Conservation (phyloP, 2,797 vertebrate species). For the Lepilemur ruficaudatus region DNA sequence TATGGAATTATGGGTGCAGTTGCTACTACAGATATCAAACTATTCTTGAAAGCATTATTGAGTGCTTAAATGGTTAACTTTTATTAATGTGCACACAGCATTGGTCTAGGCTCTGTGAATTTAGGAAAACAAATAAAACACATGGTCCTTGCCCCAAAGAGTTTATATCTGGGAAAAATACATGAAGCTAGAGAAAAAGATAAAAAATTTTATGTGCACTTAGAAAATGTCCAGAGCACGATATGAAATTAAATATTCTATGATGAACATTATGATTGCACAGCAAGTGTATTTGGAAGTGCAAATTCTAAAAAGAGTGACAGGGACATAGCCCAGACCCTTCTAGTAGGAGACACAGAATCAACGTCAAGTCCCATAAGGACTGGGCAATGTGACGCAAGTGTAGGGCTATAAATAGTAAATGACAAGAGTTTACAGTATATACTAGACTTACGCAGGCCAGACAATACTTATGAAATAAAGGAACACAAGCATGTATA, state of each 20-base stretch:
- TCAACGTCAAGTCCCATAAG: background rate
- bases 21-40: background rate
- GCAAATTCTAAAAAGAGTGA: background rate
- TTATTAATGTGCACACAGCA: background rate
- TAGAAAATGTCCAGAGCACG: background rate
- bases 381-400: background rate
- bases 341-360: background rate
- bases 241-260: background rate
- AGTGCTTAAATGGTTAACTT: background rate
- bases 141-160: background rate
- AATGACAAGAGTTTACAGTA: slow-evolving; percentile 9
- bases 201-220: background rate
- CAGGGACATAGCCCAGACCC: background rate
- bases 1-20: background rate
- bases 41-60: background rate
- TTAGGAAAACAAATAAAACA: background rate
- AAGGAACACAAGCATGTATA: background rate
- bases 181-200: background rate
- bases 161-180: background rate
- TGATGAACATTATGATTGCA: background rate
- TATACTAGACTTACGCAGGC: background rate
- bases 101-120: background rate
- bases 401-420: slow-evolving; percentile 20
- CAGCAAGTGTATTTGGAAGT: background rate
- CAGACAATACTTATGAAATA: background rate